Evolutionary conservation across 2,113 vertebrate genomes (phyloP), one percentile per base, ranked within the genome.

Genomic region (Corvus cornix): DNA sequence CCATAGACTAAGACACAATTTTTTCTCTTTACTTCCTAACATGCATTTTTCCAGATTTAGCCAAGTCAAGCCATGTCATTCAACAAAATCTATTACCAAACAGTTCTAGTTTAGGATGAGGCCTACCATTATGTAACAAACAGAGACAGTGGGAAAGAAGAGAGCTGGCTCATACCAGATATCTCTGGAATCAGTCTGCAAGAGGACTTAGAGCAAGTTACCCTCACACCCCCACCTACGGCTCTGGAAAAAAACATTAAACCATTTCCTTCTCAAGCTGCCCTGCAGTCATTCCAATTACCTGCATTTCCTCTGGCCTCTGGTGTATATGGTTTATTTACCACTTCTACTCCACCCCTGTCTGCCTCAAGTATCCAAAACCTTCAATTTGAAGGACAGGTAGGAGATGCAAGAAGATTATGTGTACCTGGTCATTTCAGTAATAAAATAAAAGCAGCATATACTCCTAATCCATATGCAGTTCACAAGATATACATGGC

Each of bases 401-500:
- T 63, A 51, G n/a, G 39, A 72, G 37, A 53, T 3, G 7, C 41
- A 94, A 66, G 51, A 59, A 8, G 44, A 75, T 35, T n/a, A 53
- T 28, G 33, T 5, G 8, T n/a, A 73, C n/a, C 37, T 44, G 60
- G 19, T 52, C 7, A 8, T 70, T 90, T 81, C 68, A 80, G 62
- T 78, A 88, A 75, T 43, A 63, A 66, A 70, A 91, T 77, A 88
- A 90, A 92, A 75, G 53, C 84, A 90, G 44, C 41, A 62, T 51
- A 53, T 22, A 77, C 53, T 83, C 75, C 72, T 93, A 91, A 97
- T 87, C 95, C 84, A 90, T 78, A 53, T 0, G 11, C 84, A 69
- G 66, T 96, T 95, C 85, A 96, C 66, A 95, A 95, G 86, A 95
- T 82, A 94, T 84, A 93, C 92, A 69, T 43, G 73, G 88, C 95